Conservation (phyloP, 2,797 vertebrate genomes). For the Gallinago stenura region DNA sequence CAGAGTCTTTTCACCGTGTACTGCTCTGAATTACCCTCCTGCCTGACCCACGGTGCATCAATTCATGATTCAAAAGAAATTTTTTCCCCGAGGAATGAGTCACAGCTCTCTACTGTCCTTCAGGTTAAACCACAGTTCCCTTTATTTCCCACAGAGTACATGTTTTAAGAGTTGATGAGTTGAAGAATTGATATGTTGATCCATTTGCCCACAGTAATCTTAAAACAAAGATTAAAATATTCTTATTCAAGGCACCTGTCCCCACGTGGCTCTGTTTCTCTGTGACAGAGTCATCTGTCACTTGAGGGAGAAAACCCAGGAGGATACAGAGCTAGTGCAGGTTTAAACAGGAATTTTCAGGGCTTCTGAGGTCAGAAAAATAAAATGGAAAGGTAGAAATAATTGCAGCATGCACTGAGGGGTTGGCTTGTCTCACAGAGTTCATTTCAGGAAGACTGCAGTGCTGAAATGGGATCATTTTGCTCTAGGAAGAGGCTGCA, state of each 20-base stretch:
- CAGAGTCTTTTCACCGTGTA: background rate
- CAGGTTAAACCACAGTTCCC: background rate
- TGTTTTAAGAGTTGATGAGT: background rate
- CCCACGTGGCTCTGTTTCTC: background rate
- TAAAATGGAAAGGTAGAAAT: background rate
- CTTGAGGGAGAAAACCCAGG: background rate
- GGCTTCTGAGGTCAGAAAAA: background rate
- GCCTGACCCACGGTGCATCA: background rate
- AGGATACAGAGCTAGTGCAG: background rate
- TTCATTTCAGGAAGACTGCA: background rate
- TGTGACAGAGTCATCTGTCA: background rate
- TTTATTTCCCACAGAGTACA: background rate
- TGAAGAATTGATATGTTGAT: background rate
- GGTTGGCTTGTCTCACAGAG: background rate
- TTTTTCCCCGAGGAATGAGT: background rate
- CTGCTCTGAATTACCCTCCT: background rate
- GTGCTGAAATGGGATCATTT: background rate
- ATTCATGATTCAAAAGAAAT: background rate
- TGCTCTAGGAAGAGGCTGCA: background rate
- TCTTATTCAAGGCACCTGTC: background rate
- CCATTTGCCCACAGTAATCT: background rate
- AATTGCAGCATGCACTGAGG: background rate
- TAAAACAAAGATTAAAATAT: background rate
- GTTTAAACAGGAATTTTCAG: background rate
- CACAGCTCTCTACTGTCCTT: background rate